Evolutionary conservation across 92 coral and sea anemone genomes (phyloP).

Genomic region (Epizoanthus rinbou): DNA sequence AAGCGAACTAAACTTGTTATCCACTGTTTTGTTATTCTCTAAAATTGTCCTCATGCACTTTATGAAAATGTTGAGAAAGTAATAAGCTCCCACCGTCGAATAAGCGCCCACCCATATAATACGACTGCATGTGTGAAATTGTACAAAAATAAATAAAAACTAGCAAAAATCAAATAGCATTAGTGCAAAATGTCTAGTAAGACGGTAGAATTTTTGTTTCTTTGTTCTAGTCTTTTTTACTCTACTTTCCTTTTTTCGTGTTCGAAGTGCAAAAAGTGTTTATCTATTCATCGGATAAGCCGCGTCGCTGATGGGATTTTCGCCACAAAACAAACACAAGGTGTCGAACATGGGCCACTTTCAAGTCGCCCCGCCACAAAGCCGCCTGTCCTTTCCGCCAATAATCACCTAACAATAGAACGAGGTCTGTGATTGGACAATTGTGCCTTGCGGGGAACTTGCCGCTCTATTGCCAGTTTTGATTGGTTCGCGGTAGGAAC

Average conservation of each 20-base stretch:
- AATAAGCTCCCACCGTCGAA: no score
- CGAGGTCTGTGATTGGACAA: conserved; percentile 47
- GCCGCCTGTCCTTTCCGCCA: conserved; percentile 54
- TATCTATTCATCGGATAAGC: not conserved
- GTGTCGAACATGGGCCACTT: not conserved
- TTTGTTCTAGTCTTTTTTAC: not conserved
- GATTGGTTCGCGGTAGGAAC: conserved; percentile 43
- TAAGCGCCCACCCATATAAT: no score
- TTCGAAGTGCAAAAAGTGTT: not conserved
- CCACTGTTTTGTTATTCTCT: no score
- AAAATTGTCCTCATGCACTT: no score
- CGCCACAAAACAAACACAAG: conserved; percentile 8
- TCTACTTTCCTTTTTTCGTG: not conserved
- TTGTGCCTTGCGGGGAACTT: conserved; percentile 1
- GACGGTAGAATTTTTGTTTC: not conserved
- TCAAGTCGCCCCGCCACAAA: conserved; percentile 43
- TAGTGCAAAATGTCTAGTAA: no score
- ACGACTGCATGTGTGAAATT: no score
- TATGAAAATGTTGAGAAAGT: no score
- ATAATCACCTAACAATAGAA: conserved; percentile 51
- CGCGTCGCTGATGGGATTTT: conserved; percentile 11
- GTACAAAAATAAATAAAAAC: no score
- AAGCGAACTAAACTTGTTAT: no score
- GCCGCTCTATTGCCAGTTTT: conserved; percentile 39
- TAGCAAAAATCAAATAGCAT: no score